A percentile compares a stretch with the other conserved stretches of the same genome.
These are phyloP conservation scores for Teleiodes luculella DNA, from an alignment of 2,888 invertebrate genomes.

Conservation along the genomic window DNA sequence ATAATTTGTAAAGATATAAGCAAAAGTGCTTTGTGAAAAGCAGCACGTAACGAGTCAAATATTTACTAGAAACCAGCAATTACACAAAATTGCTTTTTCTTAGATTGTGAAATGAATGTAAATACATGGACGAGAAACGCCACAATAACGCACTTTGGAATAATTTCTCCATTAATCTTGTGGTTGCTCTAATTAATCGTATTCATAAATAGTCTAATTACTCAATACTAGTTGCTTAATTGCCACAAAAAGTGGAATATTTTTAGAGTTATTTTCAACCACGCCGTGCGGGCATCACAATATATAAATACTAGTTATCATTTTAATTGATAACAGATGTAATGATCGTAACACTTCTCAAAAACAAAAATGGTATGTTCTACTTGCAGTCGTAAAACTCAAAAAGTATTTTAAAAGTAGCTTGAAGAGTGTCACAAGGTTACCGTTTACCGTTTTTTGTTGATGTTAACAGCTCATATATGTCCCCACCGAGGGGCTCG, in stretches of 20 bases:
- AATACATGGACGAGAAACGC: conserved; percentile 3
- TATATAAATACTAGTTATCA: not conserved
- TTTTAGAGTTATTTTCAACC: conserved; percentile 10
- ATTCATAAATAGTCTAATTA: conserved; percentile 38
- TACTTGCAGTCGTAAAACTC: not conserved
- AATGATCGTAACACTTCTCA: not conserved
- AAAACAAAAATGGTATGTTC: not conserved
- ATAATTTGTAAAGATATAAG: not conserved
- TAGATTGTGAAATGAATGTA: not conserved
- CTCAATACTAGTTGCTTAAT: conserved; percentile 19
- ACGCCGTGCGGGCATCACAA: not conserved
- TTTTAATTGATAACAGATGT: conserved; percentile 28
- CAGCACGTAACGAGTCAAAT: not conserved
- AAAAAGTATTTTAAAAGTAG: too few species aligned
- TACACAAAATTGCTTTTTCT: conserved; percentile 1
- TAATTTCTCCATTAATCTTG: conserved; percentile 26
- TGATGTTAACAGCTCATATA: too few species aligned
- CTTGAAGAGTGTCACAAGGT: too few species aligned
- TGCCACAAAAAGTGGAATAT: conserved; percentile 8
- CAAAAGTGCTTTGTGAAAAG: too few species aligned
- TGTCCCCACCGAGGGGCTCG: too few species aligned
- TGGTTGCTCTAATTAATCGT: conserved; percentile 35
- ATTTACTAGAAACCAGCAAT: not conserved
- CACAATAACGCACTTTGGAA: conserved; percentile 20
- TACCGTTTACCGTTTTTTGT: too few species aligned